Evolutionary conservation across 2,888 invertebrate genomes (phyloP).

Genomic region (Sialis fuliginosa): DNA sequence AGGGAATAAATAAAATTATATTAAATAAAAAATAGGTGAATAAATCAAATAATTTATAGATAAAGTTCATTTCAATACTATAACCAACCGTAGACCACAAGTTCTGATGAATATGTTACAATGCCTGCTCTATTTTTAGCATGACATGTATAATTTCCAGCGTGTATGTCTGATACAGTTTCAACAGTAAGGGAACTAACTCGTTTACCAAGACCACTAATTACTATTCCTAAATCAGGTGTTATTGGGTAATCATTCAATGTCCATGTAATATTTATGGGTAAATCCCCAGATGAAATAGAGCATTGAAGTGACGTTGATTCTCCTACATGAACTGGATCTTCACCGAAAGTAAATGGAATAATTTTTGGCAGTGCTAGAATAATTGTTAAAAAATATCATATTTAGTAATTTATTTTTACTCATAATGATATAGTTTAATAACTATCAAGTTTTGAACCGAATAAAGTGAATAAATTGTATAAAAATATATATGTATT

Average conservation of each 20-base stretch:
- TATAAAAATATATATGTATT: too few relatives aligned
- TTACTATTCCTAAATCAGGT: constrained; percentile 36
- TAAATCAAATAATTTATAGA: not conserved
- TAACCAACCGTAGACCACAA: constrained; percentile 55
- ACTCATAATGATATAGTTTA: too few relatives aligned
- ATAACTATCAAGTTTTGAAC: too few relatives aligned
- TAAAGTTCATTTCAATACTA: not conserved
- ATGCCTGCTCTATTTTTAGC: constrained; percentile 55
- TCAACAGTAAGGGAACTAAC: constrained; percentile 44
- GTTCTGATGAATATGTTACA: constrained; percentile 43
- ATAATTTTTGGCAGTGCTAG: constrained; percentile 44
- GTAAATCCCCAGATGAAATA: constrained; percentile 35
- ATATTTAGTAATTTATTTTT: too few relatives aligned
- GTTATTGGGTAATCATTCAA: constrained; percentile 32
- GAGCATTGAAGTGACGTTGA: constrained; percentile 31
- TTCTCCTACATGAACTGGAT: constrained; percentile 28
- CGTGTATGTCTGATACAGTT: constrained; percentile 46
- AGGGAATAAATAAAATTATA: not conserved
- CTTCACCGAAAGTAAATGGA: constrained; percentile 40
- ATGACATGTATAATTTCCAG: constrained; percentile 58
- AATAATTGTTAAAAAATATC: constrained; percentile 14
- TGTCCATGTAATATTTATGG: constrained; percentile 40
- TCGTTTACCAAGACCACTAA: constrained; percentile 27
- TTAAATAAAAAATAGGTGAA: not conserved
- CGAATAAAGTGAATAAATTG: too few relatives aligned